A percentile compares a stretch with the other conserved stretches of the same genome.
These are phyloP conservation scores for Betta splendens DNA, from an alignment of 2,797 vertebrate genomes.

Conservation along the genomic window DNA sequence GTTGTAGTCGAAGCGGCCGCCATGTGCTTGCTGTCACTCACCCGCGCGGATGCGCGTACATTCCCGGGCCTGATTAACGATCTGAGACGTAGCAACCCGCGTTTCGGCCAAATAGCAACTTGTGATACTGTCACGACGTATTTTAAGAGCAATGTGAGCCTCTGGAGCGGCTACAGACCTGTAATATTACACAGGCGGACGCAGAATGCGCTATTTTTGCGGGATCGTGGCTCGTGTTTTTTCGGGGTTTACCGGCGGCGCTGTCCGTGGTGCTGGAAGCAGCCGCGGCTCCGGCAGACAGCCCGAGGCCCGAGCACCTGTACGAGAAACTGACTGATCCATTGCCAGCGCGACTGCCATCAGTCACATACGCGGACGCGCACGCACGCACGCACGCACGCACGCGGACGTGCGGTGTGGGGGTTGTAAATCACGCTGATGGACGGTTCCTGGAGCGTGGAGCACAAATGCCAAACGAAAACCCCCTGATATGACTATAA, in stretches of 20 bases:
- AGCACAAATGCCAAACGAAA: slow-evolving; percentile 34
- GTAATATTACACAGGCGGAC: too few species aligned
- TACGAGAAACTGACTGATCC: slow-evolving; percentile 73
- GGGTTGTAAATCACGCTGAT: slow-evolving; percentile 59
- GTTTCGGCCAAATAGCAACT: neutral
- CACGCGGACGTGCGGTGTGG: slow-evolving; percentile 1
- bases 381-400: slow-evolving; percentile 22
- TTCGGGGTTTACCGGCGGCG: slow-evolving; percentile 35
- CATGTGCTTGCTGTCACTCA: slow-evolving; percentile 73
- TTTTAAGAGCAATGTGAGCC: slow-evolving; percentile 3
- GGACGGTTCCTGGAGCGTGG: slow-evolving; percentile 33
- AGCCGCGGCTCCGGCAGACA: slow-evolving; percentile 46
- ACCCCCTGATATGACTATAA: slow-evolving; percentile 50
- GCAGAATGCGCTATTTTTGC: neutral
- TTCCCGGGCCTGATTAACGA: slow-evolving; percentile 8
- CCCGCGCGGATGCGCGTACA: slow-evolving; percentile 30
- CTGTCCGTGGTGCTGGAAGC: slow-evolving; percentile 77
- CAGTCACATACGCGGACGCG: slow-evolving; percentile 45
- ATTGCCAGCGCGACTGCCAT: slow-evolving; percentile 68
- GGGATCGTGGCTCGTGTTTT: neutral
- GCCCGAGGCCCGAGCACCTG: slow-evolving; percentile 60
- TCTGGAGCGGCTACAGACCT: neutral
- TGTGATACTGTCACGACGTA: neutral
- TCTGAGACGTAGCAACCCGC: neutral
- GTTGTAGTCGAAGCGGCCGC: slow-evolving; percentile 70